A percentile compares a stretch with the other conserved stretches of the same genome.
Evolutionary conservation across 2,888 invertebrate genomes (phyloP).

Genomic region (Drosophila subsilvestris): DNA sequence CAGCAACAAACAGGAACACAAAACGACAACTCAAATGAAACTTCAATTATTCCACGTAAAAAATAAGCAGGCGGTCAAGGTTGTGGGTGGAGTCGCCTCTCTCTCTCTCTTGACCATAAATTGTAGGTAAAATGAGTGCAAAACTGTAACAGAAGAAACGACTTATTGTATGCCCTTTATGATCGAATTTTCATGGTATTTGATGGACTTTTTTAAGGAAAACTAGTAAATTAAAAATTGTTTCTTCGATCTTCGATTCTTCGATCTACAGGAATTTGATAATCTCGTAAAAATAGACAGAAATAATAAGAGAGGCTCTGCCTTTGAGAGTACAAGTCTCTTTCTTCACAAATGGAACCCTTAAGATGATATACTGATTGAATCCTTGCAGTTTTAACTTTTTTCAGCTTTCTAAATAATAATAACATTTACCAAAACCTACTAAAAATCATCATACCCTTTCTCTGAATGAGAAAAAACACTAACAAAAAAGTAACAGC

Average conservation of each 20-base stretch:
- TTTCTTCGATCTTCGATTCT: too few species aligned
- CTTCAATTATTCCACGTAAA: conserved; percentile 80
- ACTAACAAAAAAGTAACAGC: conserved; percentile 9
- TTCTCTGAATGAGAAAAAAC: background rate
- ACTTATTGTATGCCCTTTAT: background rate
- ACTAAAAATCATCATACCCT: background rate
- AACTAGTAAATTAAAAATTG: too few species aligned
- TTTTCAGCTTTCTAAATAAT: background rate
- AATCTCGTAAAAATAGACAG: too few species aligned
- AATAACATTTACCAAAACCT: too few species aligned
- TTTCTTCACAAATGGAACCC: too few species aligned
- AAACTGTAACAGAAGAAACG: background rate
- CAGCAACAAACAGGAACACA: conserved; percentile 8
- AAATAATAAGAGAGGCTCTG: rapidly evolving
- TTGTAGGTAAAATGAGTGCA: conserved; percentile 29
- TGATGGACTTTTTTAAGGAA: too few species aligned
- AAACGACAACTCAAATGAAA: conserved; percentile 68
- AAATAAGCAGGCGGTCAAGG: conserved; percentile 52
- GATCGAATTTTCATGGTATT: too few species aligned
- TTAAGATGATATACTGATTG: background rate
- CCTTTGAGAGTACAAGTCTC: background rate
- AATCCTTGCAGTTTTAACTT: background rate
- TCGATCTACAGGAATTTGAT: too few species aligned
- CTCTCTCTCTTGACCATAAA: conserved; percentile 5
- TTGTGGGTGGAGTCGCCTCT: background rate